phyloP scores from a whole-genome alignment of 2,797 vertebrate genomes.

The Sebastes trivittatus region DNA sequence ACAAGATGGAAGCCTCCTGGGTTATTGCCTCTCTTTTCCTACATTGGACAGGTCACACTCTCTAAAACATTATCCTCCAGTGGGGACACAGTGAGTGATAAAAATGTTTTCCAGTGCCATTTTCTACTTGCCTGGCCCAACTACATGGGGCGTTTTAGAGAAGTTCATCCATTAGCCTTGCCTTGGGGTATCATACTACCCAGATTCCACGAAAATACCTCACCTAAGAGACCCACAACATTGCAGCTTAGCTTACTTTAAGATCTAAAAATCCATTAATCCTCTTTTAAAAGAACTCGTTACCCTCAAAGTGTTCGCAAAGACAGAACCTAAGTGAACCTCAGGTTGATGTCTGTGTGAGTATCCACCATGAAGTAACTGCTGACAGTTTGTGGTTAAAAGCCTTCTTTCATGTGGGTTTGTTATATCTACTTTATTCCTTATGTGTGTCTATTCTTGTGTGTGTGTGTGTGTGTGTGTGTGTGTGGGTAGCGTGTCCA shows the following conservation, averaged over 20 bases:
- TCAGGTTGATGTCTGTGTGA: slow-evolving; percentile 49
- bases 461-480: not conserved
- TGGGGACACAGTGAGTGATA: slow-evolving; percentile 23
- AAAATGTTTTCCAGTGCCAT: slow-evolving; percentile 47
- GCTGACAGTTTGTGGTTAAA: slow-evolving; percentile 51
- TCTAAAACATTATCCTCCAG: slow-evolving; percentile 39
- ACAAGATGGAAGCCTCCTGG: not conserved
- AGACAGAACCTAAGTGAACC: slow-evolving; percentile 56
- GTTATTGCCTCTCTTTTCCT: slow-evolving; percentile 18
- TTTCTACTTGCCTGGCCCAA: slow-evolving; percentile 33
- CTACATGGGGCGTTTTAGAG: slow-evolving; percentile 38
- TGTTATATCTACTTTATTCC: slow-evolving; percentile 38
- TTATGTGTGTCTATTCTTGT: slow-evolving; percentile 6
- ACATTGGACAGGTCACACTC: slow-evolving; percentile 4
- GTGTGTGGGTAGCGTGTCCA: slow-evolving; percentile 42
- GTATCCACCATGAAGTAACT: slow-evolving; percentile 50
- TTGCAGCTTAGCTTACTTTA: slow-evolving; percentile 58
- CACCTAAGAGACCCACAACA: slow-evolving; percentile 50
- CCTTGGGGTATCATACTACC: slow-evolving; percentile 54
- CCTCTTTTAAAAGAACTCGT: slow-evolving; percentile 61
- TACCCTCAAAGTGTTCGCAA: slow-evolving; percentile 57
- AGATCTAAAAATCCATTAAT: slow-evolving; percentile 69
- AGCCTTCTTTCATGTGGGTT: slow-evolving; percentile 42
- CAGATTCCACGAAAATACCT: slow-evolving; percentile 47
- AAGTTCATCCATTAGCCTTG: slow-evolving; percentile 59